phyloP scores from a whole-genome alignment of 35 echinoderm and acorn worm genomes.

The Apostichopus parvimensis region DNA sequence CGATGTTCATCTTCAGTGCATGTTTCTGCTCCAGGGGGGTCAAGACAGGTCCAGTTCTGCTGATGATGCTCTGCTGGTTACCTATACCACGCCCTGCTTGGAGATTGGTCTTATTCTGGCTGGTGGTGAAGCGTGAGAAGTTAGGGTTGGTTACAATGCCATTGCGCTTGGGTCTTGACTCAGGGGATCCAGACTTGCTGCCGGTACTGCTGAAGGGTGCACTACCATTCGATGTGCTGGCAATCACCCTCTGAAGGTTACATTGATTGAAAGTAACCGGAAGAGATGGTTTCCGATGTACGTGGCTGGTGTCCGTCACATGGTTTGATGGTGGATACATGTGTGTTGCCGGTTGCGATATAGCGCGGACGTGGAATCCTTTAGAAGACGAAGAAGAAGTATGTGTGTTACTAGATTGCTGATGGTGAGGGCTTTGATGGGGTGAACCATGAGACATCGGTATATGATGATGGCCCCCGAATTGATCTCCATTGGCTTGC shows the following conservation, averaged over 20 bases:
- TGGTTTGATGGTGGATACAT: constrained; percentile 46
- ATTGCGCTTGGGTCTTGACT: constrained; percentile 70
- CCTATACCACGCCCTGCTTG: constrained; percentile 63
- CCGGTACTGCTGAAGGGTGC: constrained; percentile 6
- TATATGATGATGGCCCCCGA: background rate
- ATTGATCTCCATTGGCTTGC: constrained; percentile 4
- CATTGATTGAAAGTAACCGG: constrained; percentile 88
- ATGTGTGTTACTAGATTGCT: constrained; percentile 36
- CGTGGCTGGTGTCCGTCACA: constrained; percentile 52
- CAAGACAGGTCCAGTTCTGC: constrained; percentile 47
- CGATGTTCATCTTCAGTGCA: constrained; percentile 80
- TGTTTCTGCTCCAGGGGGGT: constrained; percentile 92
- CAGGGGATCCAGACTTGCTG: constrained; percentile 73
- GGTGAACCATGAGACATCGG: constrained; percentile 21
- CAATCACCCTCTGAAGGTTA: constrained; percentile 76
- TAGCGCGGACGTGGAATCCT: constrained; percentile 67
- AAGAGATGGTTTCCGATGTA: constrained; percentile 89
- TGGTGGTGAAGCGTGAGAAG: constrained; percentile 67
- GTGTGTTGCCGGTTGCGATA: constrained; percentile 74
- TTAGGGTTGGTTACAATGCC: constrained; percentile 97
- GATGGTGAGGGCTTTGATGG: constrained; percentile 50
- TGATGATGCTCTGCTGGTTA: constrained; percentile 61
- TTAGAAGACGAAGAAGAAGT: background rate
- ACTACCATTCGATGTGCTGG: constrained; percentile 24
- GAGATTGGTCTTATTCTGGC: constrained; percentile 74